Conservation (phyloP, 64 coral and sea anemone genomes). For the Pocillopora damicornis region DNA sequence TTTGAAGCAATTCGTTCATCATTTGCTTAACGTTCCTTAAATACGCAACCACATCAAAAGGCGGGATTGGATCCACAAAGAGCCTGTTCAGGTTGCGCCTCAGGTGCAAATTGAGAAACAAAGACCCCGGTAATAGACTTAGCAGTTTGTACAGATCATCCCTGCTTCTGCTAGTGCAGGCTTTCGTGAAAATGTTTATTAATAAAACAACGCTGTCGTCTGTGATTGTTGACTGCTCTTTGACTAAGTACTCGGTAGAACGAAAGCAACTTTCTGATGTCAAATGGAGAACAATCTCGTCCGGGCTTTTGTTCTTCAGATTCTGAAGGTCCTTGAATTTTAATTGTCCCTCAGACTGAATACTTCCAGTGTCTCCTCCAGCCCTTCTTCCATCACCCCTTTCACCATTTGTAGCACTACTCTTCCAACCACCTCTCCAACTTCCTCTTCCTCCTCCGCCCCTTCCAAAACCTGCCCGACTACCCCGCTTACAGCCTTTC, state of each 20-base stretch:
- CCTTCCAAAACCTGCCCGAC: no score
- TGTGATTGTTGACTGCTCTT: background rate
- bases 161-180: conserved; percentile 2
- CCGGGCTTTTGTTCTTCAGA: background rate
- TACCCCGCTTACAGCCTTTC: no score
- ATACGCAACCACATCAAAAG: background rate
- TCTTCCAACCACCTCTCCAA: background rate
- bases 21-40: conserved; percentile 9
- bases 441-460: background rate
- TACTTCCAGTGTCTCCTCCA: background rate
- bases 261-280: background rate
- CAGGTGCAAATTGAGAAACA: conserved; percentile 20
- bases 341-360: background rate
- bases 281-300: background rate
- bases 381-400: background rate
- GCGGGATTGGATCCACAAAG: background rate
- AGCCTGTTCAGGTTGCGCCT: conserved; percentile 22
- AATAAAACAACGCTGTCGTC: background rate
- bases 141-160: conserved; percentile 25
- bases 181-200: conserved; percentile 7
- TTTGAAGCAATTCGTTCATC: conserved; percentile 3
- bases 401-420: no score
- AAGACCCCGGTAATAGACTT: conserved; percentile 23
- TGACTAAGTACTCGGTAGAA: background rate
- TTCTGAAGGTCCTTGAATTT: background rate